Evolutionary conservation across 2,888 invertebrate species (phyloP).

Genomic region (Spatulosminthurus flaviceps): DNA sequence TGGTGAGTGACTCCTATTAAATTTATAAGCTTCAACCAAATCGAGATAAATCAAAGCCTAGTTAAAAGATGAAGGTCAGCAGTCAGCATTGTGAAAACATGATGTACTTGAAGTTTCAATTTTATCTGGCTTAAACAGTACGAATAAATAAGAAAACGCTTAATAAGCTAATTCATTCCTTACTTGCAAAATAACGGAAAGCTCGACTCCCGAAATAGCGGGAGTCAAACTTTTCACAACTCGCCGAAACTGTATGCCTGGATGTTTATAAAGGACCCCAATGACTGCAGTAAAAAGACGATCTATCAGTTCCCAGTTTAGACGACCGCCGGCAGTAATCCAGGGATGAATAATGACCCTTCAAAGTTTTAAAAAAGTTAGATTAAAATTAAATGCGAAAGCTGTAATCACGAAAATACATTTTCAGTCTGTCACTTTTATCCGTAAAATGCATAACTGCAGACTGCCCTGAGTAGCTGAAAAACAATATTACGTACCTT

Average conservation of each 20-base stretch:
- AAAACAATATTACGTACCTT: not conserved
- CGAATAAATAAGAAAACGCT: too few relatives aligned
- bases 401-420: too few relatives aligned
- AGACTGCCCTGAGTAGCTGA: too few relatives aligned
- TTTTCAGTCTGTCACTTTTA: too few relatives aligned
- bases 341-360: conserved; percentile 54
- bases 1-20: not conserved
- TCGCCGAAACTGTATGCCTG: conserved; percentile 43
- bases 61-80: too few relatives aligned
- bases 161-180: too few relatives aligned
- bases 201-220: conserved; percentile 48
- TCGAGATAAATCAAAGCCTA: conserved; percentile 7
- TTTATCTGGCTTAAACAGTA: too few relatives aligned
- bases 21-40: conserved; percentile 21
- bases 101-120: too few relatives aligned
- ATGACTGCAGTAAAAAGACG: conserved; percentile 45
- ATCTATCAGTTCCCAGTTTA: conserved; percentile 54
- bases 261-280: conserved; percentile 49
- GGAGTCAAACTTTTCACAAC: conserved; percentile 42
- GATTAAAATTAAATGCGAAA: too few relatives aligned
- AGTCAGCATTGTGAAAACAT: too few relatives aligned
- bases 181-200: conserved; percentile 47
- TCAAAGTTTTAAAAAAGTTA: conserved; percentile 12
- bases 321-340: conserved; percentile 46
- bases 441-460: too few relatives aligned